A percentile compares a stretch with the other conserved stretches of the same genome.
phyloP scores from a whole-genome alignment of 2,797 vertebrate genomes.

The Chlorospingus flavigularis region DNA sequence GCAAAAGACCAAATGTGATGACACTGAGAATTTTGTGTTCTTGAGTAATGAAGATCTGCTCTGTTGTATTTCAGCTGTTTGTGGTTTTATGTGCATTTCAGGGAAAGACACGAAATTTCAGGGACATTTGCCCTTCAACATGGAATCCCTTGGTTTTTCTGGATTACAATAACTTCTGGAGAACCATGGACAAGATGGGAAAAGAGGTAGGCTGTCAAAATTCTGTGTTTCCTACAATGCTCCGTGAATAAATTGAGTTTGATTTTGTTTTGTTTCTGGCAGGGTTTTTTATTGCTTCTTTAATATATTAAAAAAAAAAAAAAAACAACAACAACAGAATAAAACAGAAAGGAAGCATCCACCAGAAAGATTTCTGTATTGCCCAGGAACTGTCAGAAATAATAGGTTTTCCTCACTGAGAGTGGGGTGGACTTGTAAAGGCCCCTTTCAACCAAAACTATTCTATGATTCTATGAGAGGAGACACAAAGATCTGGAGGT shows the following conservation, averaged over 20 bases:
- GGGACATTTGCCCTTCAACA: constrained; percentile 70
- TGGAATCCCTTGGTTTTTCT: constrained; percentile 82
- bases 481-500: background rate
- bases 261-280: background rate
- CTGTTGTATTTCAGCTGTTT: background rate
- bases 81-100: constrained; percentile 53
- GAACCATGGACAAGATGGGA: constrained; percentile 81
- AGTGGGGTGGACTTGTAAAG: background rate
- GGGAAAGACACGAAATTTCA: constrained; percentile 73
- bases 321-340: background rate
- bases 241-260: background rate
- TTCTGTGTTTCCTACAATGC: background rate
- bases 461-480: background rate
- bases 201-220: constrained; percentile 73
- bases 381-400: background rate
- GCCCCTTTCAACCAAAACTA: background rate
- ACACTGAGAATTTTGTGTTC: background rate
- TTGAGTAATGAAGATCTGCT: background rate
- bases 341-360: background rate
- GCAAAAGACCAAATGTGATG: background rate
- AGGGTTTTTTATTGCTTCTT: background rate
- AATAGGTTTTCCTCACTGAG: background rate
- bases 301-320: background rate
- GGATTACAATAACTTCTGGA: constrained; percentile 84
- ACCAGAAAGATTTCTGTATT: background rate